These are phyloP conservation scores for Aptenodytes patagonicus DNA, from an alignment of 2,113 vertebrate species.

Conservation along the genomic window DNA sequence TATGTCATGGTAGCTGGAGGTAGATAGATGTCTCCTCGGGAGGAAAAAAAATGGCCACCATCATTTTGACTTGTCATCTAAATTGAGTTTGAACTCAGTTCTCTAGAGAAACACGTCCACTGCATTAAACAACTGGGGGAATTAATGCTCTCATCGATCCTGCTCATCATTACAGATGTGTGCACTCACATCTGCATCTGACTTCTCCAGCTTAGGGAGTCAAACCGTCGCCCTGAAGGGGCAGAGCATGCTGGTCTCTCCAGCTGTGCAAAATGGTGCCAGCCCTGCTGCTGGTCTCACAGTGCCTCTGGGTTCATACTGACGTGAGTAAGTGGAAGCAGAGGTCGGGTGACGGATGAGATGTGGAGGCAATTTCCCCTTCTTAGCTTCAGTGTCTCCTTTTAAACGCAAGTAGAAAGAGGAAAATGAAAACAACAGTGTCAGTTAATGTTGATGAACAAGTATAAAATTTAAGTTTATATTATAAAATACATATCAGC, in stretches of 20 bases:
- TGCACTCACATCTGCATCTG: background rate
- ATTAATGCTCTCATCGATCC: slow-evolving; percentile 39
- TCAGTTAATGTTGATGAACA: background rate
- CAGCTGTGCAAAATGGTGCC: background rate
- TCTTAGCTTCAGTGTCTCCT: background rate
- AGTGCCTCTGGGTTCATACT: background rate
- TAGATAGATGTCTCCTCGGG: background rate
- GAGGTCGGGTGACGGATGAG: background rate
- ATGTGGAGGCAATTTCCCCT: background rate
- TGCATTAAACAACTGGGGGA: slow-evolving; percentile 42
- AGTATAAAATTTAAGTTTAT: background rate
- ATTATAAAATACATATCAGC: background rate
- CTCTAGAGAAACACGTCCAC: slow-evolving; percentile 33
- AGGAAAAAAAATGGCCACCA: background rate
- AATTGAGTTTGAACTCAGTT: slow-evolving; percentile 45
- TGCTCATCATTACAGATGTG: background rate
- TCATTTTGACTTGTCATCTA: slow-evolving; percentile 33
- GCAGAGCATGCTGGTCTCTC: background rate
- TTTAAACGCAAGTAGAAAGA: background rate
- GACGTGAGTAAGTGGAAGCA: background rate
- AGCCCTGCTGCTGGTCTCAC: background rate
- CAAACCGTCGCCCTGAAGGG: background rate
- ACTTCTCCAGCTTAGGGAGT: background rate
- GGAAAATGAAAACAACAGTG: background rate
- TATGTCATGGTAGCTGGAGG: background rate